Conservation (phyloP, 2,888 invertebrate genomes). For the Pristionchus arcanus region DNA sequence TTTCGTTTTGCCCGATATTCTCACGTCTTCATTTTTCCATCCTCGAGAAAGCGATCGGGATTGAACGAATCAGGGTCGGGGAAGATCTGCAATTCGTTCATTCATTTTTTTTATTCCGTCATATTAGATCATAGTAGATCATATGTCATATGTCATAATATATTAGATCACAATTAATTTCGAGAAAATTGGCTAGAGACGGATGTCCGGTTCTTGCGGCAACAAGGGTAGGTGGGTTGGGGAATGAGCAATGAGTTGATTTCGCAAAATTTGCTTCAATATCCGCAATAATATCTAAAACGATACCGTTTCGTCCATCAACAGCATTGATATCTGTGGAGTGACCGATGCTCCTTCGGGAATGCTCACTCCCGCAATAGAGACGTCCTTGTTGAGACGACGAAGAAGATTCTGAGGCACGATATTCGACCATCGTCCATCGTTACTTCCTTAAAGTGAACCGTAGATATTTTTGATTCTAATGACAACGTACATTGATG, state of each 20-base stretch:
- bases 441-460: constrained; percentile 60
- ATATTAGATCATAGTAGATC: no score
- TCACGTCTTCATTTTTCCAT: constrained; percentile 53
- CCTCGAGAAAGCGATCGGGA: constrained; percentile 59
- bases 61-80: constrained; percentile 60
- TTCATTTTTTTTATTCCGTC: no score
- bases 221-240: no score
- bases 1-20: not conserved
- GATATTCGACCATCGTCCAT: constrained; percentile 63
- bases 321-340: constrained; percentile 63
- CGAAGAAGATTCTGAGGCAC: constrained; percentile 62
- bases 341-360: constrained; percentile 59
- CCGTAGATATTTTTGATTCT: not conserved
- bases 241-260: no score
- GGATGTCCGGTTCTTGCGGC: no score
- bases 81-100: constrained; percentile 60
- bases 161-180: no score
- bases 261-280: no score
- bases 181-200: no score
- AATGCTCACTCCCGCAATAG: constrained; percentile 53
- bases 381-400: constrained; percentile 48
- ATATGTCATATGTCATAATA: no score
- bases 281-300: no score
- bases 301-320: constrained; percentile 61
- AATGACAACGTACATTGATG: constrained; percentile 60